These are phyloP conservation scores for Cantharis lateralis DNA, from an alignment of 2,888 invertebrate species.

Conservation along the genomic window DNA sequence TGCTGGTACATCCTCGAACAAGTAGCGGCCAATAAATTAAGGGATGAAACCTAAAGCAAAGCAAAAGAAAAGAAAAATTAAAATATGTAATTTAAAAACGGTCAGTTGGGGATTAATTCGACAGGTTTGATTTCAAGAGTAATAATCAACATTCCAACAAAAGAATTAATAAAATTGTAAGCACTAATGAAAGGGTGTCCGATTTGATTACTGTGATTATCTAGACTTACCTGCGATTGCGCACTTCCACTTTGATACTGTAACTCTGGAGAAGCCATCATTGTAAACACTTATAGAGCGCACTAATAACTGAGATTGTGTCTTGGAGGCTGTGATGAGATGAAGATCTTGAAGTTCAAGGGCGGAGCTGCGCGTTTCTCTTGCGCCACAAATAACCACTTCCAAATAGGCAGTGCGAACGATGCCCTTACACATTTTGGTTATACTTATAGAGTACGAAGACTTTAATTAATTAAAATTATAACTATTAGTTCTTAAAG, in stretches of 20 bases:
- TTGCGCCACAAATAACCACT: conserved; percentile 40
- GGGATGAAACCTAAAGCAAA: conserved; percentile 48
- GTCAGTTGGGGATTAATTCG: conserved; percentile 23
- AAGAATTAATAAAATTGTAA: conserved; percentile 50
- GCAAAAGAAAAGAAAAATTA: neutral
- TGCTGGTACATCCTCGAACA: conserved; percentile 50
- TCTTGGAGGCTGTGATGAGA: conserved; percentile 46
- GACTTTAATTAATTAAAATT: neutral
- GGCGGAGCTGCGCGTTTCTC: conserved; percentile 51
- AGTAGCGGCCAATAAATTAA: conserved; percentile 51
- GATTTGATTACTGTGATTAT: conserved; percentile 52
- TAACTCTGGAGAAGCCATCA: conserved; percentile 52
- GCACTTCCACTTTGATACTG: conserved; percentile 49
- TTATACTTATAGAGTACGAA: neutral
- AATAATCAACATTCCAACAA: conserved; percentile 33
- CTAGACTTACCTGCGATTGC: conserved; percentile 55
- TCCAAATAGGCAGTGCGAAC: conserved; percentile 8
- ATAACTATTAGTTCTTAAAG: neutral
- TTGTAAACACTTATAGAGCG: conserved; percentile 52
- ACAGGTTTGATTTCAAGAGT: conserved; percentile 17
- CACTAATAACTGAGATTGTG: conserved; percentile 56
- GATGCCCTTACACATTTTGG: conserved; percentile 13
- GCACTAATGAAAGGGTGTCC: conserved; percentile 52
- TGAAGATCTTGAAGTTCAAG: conserved; percentile 50
- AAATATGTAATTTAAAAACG: conserved; percentile 1